These are phyloP conservation scores for Dryobotodes eremita DNA, from an alignment of 2,888 invertebrate genomes.

Conservation along the genomic window DNA sequence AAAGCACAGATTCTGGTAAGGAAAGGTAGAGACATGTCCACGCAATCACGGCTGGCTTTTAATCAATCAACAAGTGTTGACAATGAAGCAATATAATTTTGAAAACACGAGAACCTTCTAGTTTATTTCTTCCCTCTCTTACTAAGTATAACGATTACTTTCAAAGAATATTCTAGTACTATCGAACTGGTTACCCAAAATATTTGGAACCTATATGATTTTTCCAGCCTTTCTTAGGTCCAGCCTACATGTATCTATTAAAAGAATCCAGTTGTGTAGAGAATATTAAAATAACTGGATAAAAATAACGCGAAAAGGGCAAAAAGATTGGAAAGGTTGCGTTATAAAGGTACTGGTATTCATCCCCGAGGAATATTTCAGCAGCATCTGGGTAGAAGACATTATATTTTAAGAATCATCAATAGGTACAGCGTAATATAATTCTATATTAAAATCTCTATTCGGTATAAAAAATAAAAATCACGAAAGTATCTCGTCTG, in stretches of 20 bases:
- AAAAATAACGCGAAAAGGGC: conserved; percentile 64
- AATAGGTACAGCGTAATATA: conserved; percentile 12
- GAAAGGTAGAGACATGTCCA: not conserved
- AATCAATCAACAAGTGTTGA: not conserved
- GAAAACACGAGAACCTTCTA: not conserved
- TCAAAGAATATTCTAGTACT: not conserved
- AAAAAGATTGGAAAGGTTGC: conserved; percentile 55
- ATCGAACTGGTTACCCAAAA: not conserved
- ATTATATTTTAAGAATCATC: conserved; percentile 47
- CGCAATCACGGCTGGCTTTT: not conserved
- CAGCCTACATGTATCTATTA: conserved; percentile 27
- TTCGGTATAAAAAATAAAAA: conserved; percentile 15
- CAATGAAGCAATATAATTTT: not conserved
- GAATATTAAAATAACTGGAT: conserved; percentile 62
- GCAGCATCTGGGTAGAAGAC: conserved; percentile 26
- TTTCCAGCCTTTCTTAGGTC: conserved; percentile 15
- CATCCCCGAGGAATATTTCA: conserved; percentile 56
- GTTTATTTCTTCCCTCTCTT: not conserved
- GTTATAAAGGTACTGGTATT: conserved; percentile 54
- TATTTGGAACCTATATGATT: not conserved
- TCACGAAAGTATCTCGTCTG: not conserved
- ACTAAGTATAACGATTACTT: not conserved
- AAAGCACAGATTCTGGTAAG: not conserved
- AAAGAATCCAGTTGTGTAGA: conserved; percentile 36
- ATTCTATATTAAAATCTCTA: conserved; percentile 15